These are phyloP conservation scores for Oncorhynchus kisutch DNA, from an alignment of 2,113 vertebrate genomes.

Conservation along the genomic window DNA sequence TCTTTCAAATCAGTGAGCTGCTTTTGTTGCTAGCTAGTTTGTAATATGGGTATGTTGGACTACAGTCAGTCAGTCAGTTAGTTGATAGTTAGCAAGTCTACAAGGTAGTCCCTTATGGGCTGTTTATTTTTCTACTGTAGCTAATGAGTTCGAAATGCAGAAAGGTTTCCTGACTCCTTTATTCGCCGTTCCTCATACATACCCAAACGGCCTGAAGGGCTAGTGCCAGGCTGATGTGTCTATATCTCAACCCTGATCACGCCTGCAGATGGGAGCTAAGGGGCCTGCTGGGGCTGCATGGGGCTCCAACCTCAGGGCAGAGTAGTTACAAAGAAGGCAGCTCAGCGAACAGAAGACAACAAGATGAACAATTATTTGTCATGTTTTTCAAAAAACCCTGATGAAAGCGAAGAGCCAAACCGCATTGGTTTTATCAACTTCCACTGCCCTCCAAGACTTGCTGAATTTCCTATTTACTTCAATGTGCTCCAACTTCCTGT, in stretches of 20 bases:
- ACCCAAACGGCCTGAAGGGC: conserved; percentile 21
- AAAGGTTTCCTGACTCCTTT: conserved; percentile 3
- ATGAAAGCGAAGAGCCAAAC: no score
- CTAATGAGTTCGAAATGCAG: not conserved
- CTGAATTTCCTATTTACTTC: no score
- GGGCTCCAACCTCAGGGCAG: conserved; percentile 25
- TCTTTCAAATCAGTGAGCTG: not conserved
- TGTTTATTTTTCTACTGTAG: not conserved
- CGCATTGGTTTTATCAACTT: no score
- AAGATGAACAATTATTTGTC: not conserved
- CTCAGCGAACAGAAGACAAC: not conserved
- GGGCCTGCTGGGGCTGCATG: conserved; percentile 27
- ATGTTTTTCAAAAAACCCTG: not conserved
- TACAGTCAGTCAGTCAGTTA: not conserved
- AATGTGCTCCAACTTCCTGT: no score
- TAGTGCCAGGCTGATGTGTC: conserved; percentile 21
- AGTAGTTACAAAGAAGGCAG: conserved; percentile 30
- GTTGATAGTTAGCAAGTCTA: not conserved
- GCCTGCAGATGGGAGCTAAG: conserved; percentile 61
- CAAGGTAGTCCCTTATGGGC: not conserved
- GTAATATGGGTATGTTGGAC: not conserved
- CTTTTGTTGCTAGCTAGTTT: not conserved
- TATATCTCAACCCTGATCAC: conserved; percentile 18
- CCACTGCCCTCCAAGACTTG: no score
- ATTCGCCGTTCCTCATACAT: conserved; percentile 7